Conservation (phyloP, 1,140 invertebrate genomes). For the Danaus melanippus region DNA sequence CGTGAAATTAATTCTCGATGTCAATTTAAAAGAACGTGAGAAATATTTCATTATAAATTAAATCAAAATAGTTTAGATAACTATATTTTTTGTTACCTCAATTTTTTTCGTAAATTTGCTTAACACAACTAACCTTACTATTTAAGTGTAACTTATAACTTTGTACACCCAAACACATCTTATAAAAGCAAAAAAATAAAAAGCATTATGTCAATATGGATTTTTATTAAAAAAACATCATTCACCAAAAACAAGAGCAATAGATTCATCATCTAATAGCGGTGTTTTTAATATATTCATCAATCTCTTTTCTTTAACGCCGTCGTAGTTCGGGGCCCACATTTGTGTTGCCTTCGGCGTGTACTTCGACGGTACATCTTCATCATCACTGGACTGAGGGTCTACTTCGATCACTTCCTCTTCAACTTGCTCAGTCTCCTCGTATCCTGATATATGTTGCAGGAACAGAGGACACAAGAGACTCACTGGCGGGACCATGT, state of each 20-base stretch:
- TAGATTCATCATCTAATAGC: constrained; percentile 38
- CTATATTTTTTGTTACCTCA: no score
- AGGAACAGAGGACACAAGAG: constrained; percentile 58
- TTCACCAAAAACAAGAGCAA: constrained; percentile 27
- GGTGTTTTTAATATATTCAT: constrained; percentile 48
- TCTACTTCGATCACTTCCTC: constrained; percentile 35
- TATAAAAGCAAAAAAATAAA: constrained; percentile 2
- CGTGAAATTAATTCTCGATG: no score
- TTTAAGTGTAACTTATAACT: not conserved
- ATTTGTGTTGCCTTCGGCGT: constrained; percentile 35
- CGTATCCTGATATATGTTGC: constrained; percentile 51
- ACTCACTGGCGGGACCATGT: constrained; percentile 63
- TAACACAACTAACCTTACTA: no score
- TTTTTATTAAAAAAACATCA: constrained; percentile 18
- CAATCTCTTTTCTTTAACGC: constrained; percentile 51
- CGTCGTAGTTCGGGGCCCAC: constrained; percentile 52
- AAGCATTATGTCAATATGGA: not conserved
- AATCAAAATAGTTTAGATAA: no score
- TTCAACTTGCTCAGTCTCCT: constrained; percentile 30
- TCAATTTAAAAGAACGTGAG: no score
- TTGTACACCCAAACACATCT: not conserved
- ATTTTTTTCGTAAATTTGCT: no score
- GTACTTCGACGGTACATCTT: constrained; percentile 24
- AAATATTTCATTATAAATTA: no score
- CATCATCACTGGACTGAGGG: constrained; percentile 39